Evolutionary conservation across 2,113 vertebrate species (phyloP).

Genomic region (Gallinago media): DNA sequence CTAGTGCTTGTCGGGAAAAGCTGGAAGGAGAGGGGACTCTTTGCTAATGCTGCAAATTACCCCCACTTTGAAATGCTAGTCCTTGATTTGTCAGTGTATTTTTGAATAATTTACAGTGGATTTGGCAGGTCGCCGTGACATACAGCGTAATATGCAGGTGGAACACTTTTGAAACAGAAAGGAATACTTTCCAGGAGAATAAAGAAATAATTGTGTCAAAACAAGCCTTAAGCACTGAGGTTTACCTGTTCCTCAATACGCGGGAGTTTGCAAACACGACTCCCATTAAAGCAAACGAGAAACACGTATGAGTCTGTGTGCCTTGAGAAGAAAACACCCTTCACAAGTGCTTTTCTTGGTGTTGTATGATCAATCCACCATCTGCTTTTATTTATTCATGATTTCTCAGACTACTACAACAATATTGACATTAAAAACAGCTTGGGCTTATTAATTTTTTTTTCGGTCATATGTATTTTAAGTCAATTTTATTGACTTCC

Average conservation of each 20-base stretch:
- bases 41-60: constrained; percentile 18
- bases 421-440: constrained; percentile 62
- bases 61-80: background rate
- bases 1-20: background rate
- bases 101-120: constrained; percentile 49
- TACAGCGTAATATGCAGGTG: background rate
- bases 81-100: constrained; percentile 24
- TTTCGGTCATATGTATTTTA: constrained; percentile 63
- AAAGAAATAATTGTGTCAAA: constrained; percentile 56
- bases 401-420: constrained; percentile 51
- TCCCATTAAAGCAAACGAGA: constrained; percentile 28
- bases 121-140: background rate
- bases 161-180: constrained; percentile 42
- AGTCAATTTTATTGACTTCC: constrained; percentile 50
- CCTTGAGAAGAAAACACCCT: constrained; percentile 30
- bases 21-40: background rate
- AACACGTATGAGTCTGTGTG: background rate
- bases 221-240: constrained; percentile 29
- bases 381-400: constrained; percentile 70
- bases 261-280: constrained; percentile 44
- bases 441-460: constrained; percentile 54
- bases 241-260: background rate
- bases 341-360: constrained; percentile 46
- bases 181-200: constrained; percentile 41
- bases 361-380: constrained; percentile 59